A percentile compares a stretch with the other conserved stretches of the same genome.
phyloP scores from a whole-genome alignment of 2,113 vertebrate genomes.

The Gavialis gangeticus region DNA sequence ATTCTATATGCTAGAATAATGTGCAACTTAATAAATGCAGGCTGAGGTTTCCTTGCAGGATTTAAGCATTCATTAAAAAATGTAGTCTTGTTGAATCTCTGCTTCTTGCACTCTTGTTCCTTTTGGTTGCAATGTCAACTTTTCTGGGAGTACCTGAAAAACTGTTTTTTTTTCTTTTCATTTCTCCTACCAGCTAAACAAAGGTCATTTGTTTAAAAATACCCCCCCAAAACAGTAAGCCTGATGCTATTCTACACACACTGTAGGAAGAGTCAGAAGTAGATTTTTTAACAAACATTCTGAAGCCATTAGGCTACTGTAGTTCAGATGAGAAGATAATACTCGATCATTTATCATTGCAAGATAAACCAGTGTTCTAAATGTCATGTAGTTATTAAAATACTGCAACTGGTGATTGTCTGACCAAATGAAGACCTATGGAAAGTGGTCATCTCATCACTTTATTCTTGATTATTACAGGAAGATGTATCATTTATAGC shows the following conservation, averaged over 20 bases:
- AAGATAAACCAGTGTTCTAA: constrained; percentile 30
- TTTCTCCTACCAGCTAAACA: background rate
- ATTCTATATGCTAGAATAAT: background rate
- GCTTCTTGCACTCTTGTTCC: background rate
- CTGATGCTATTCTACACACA: background rate
- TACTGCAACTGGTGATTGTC: background rate
- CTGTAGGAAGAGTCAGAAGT: background rate
- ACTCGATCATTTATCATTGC: background rate
- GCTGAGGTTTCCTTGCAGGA: background rate
- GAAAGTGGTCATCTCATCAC: background rate
- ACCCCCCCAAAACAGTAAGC: background rate
- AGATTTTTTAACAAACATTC: constrained; percentile 30
- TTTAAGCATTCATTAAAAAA: background rate
- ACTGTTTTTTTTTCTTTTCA: background rate
- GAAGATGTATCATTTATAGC: background rate
- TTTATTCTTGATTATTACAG: background rate
- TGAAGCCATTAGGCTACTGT: constrained; percentile 20
- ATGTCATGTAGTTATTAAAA: constrained; percentile 61
- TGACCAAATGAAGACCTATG: constrained; percentile 45
- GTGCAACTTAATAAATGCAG: background rate
- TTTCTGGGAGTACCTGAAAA: background rate
- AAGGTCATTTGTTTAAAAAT: background rate
- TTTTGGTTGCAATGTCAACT: background rate
- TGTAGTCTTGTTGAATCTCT: background rate
- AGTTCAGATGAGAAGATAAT: constrained; percentile 16